These are phyloP conservation scores for Mamestra configurata DNA, from an alignment of 1,140 invertebrate genomes.

Conservation along the genomic window DNA sequence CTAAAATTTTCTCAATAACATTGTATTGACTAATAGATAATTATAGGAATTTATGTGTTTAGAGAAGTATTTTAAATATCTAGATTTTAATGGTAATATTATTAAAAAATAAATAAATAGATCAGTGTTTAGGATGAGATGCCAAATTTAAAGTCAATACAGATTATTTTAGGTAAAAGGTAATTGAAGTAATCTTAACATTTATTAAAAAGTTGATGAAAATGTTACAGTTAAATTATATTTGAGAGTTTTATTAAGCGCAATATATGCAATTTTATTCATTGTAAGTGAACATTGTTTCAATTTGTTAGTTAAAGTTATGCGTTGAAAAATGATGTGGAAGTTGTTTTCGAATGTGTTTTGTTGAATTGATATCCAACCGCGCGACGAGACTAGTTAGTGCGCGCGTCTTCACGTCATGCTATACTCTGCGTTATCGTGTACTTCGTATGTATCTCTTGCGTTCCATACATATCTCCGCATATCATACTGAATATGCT, in stretches of 20 bases:
- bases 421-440: slow-evolving; percentile 37
- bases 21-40: slow-evolving; percentile 87
- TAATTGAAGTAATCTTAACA: slow-evolving; percentile 87
- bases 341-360: slow-evolving; percentile 79
- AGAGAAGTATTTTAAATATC: slow-evolving; percentile 88
- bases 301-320: slow-evolving; percentile 87
- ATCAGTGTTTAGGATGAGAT: slow-evolving; percentile 87
- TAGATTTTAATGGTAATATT: slow-evolving; percentile 79
- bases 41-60: slow-evolving; percentile 87
- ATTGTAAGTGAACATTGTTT: slow-evolving; percentile 87
- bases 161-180: slow-evolving; percentile 87
- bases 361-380: slow-evolving; percentile 60
- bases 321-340: slow-evolving; percentile 81
- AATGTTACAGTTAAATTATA: slow-evolving; percentile 88
- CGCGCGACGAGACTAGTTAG: slow-evolving; percentile 46
- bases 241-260: slow-evolving; percentile 88
- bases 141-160: slow-evolving; percentile 88
- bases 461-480: slow-evolving; percentile 72
- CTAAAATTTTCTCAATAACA: slow-evolving; percentile 83
- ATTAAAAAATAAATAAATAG: slow-evolving; percentile 78
- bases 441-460: slow-evolving; percentile 60
- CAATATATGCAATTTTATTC: slow-evolving; percentile 86
- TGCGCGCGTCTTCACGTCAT: not conserved
- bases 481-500: slow-evolving; percentile 74
- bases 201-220: slow-evolving; percentile 87